Base-by-base conservation (phyloP, 2,888 invertebrate species). In the Napeogenes sylphis region DNA sequence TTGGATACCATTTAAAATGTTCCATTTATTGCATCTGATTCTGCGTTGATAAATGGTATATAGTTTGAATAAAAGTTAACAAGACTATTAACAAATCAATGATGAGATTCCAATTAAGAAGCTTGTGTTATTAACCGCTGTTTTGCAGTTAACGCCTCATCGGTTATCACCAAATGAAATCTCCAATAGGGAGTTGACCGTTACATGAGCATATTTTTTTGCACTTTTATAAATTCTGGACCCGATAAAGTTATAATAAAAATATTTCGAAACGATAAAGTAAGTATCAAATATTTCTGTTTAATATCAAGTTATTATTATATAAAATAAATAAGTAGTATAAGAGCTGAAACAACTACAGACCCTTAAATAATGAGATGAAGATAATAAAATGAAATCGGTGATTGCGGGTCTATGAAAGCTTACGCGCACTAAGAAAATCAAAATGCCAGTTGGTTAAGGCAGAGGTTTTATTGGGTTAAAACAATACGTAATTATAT, bases 31-130 rank as follows among this genome's bases (percentile, higher is more conserved):
- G 69, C 75, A 79, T 76, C 75, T 71, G 80, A 81, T 73, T 77
- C 74, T 70, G 73, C 72, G 70, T 70, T 71, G 72, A 74, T 73
- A 73, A 75, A 77, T 78, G 76, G 73, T 70, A 71, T 74, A 75
- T 77, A 76, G 78, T 77, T 75, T 73, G 79, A 78, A 81, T 84
- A 79, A 81, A 82, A 80, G 76, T 78, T 81, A 83, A 85, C 80
- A 79, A 82, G 78, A 76, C 78, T 81, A 83, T 84, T 84, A 84
- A 85, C 84, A 85, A 86, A 87, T 87, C 85, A 84, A 83, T 85
- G 81, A 81, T 74, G 75, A 70, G 75, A 75, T 80, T 85, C 82
- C 85, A 87, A 87, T 87, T 85, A 86, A 83, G 81, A 81, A 81
- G 71, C 79, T 71, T 68, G 64, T 74, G 80, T 81, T 84, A 82